A percentile compares a stretch with the other conserved stretches of the same genome.
phyloP scores from a whole-genome alignment of 2,888 invertebrate species.

The Rotaria macrura region DNA sequence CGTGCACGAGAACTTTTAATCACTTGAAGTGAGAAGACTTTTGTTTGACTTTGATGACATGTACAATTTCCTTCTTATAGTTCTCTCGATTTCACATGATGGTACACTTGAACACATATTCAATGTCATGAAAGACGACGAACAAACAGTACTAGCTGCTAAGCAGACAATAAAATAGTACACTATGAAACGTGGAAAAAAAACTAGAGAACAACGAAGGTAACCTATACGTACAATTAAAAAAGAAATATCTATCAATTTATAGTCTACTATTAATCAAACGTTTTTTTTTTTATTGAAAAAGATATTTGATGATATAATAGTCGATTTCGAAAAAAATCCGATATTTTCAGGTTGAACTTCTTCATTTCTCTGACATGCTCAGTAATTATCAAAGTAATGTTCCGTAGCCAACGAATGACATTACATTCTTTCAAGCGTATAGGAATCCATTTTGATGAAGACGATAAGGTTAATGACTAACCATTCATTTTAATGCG shows the following conservation, averaged over 20 bases:
- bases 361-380: not conserved
- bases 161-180: too few relatives aligned
- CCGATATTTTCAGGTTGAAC: not conserved
- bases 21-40: not conserved
- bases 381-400: too few relatives aligned
- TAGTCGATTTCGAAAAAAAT: not conserved
- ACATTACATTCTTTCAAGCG: too few relatives aligned
- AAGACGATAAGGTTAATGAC: too few relatives aligned
- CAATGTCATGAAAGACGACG: not conserved
- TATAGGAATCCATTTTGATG: too few relatives aligned
- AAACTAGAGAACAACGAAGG: not conserved
- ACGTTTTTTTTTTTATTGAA: too few relatives aligned
- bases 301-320: not conserved
- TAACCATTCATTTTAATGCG: not conserved
- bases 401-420: too few relatives aligned
- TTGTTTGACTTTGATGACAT: not conserved
- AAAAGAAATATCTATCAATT: not conserved
- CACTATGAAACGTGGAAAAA: not conserved
- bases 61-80: not conserved
- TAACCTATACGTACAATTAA: not conserved
- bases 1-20: not conserved
- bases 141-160: too few relatives aligned
- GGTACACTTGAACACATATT: not conserved
- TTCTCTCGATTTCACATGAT: not conserved
- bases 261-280: too few relatives aligned